Base-by-base conservation (phyloP, 2,113 vertebrate species). In the Nanger granti region DNA sequence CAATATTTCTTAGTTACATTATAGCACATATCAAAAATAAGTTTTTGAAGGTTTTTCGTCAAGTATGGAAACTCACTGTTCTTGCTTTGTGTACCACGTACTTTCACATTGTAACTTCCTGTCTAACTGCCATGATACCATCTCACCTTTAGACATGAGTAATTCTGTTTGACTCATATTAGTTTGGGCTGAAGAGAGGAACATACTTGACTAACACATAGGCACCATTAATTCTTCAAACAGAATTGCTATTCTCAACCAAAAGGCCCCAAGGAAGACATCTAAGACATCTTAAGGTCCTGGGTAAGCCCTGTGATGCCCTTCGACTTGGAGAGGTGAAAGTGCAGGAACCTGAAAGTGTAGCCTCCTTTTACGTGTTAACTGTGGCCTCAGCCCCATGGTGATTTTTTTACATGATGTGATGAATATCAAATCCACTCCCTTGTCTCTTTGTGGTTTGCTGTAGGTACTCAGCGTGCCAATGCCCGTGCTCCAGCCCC, bases 401-500 rank as follows among this genome's bases (percentile, higher is more conserved):
- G 22, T 59, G 17, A 20, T 86, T 22, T 91, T 84, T 31, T 86
- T 84, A 62, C 66, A 24, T 8, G 20, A 85, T 34, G 14, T 18
- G 66, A 13, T 37, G 28, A 87, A 34, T 34, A 29, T 69, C 2
- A 55, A 49, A 57, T 47, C 2, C 69, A 59, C 95, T 89, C 83
- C 44, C 41, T 93, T 79, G 59, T 97, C 20, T 97, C 85, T 95
- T 41, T 84, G 0, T 89, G 97, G 44, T 98, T 98, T 97, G 49
- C 47, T 98, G 31, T 98, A 99, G 99, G 99, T 98, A 99, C 99
- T 84, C 99, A 99, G 94, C 98, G 99, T 98, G 99, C 99, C 95
- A 99, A 99, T 47, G 99, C 99, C 95, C 99, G 99, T 0, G 99
- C 99, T 93, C 99, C 99, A 2, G 99, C 99, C 95, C 99, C 99